Evolutionary conservation across 1,140 invertebrate genomes (phyloP), one percentile per base, ranked within the genome.

Genomic region (Oscheius sp.): DNA sequence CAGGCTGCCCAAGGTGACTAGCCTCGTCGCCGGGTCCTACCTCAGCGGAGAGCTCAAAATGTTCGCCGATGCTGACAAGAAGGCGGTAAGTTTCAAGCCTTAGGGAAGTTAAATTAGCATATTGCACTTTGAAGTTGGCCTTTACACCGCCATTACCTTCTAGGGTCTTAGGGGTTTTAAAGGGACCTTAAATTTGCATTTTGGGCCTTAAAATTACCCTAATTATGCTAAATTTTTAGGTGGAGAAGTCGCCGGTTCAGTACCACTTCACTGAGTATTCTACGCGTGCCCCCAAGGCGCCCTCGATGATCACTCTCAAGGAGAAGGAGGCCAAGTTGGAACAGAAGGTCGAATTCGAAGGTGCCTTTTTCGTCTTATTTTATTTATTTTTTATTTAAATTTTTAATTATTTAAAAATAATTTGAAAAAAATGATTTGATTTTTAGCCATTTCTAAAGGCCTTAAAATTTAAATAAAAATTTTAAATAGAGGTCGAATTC

Each of bases 11-110:
- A 90, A 88, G 85, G 84, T 84, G 23, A 87, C 23, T 7, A 4
- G 15, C 7, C 23, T 88, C 58, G 85, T 86, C 29, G 78, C 87
- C 46, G 91, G 91, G 29, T 89, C 90, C 74, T 91, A 90, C 84
- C 87, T 93, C 61, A 86, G 88, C 75, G 93, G 93, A 49, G 88
- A 87, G 42, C 86, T 95, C 58, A 88, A 90, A 0, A 91, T 91
- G 80, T 88, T 90, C n/a, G 94, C 93, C 85, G 92, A 94, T 84
- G 93, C 95, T 76, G 84, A 88, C 20, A 89, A 88, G 65, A 91
- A 93, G 55, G 91, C 92, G 73, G 91, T 89, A 82, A 88, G 23
- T 45, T 45, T 45, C 0, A 15, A 45, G 18, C 0, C 23, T 0
- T 18, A 18, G 23, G 18, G 42, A 45, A 18, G 23, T 18, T 45